A percentile compares a stretch with the other conserved stretches of the same genome.
phyloP scores from a whole-genome alignment of 2,888 invertebrate species.

The Drosophila bunnanda region DNA sequence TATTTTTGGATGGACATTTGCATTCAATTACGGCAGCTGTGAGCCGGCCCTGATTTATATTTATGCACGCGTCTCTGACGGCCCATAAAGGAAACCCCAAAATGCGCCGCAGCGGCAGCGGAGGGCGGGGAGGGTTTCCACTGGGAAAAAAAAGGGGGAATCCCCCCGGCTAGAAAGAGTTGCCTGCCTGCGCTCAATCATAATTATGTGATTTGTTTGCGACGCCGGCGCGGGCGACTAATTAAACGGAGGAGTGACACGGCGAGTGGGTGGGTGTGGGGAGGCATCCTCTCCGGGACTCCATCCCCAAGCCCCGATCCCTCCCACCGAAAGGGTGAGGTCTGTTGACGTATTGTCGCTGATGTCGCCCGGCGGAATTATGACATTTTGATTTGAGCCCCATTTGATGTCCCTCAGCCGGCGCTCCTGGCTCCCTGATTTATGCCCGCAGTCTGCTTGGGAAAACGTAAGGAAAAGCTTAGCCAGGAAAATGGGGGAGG shows the following conservation, averaged over 20 bases:
- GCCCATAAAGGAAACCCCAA: conserved; percentile 72
- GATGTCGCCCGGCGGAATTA: conserved; percentile 78
- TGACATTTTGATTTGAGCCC: conserved; percentile 83
- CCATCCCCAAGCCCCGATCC: not conserved
- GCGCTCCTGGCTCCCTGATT: conserved; percentile 47
- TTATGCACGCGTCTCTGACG: conserved; percentile 57
- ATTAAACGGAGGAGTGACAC: conserved; percentile 64
- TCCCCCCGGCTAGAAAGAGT: conserved; percentile 13
- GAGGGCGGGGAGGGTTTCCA: not conserved
- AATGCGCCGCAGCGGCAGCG: conserved; percentile 40
- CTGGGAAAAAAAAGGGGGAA: not conserved
- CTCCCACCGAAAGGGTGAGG: not conserved
- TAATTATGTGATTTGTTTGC: conserved; percentile 84
- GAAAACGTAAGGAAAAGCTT: not conserved
- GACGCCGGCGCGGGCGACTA: conserved; percentile 64
- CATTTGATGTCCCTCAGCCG: conserved; percentile 79
- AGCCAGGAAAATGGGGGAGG: not conserved
- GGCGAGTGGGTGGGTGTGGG: conserved; percentile 46
- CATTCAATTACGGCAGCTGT: conserved; percentile 83
- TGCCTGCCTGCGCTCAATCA: conserved; percentile 79
- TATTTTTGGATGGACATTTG: conserved; percentile 81
- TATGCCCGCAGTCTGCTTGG: conserved; percentile 15
- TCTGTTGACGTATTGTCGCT: conserved; percentile 82
- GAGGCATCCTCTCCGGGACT: not conserved
- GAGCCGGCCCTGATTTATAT: conserved; percentile 77